Evolutionary conservation across 2,113 vertebrate genomes (phyloP), one percentile per base, ranked within the genome.

Genomic region (Hemicordylus capensis): DNA sequence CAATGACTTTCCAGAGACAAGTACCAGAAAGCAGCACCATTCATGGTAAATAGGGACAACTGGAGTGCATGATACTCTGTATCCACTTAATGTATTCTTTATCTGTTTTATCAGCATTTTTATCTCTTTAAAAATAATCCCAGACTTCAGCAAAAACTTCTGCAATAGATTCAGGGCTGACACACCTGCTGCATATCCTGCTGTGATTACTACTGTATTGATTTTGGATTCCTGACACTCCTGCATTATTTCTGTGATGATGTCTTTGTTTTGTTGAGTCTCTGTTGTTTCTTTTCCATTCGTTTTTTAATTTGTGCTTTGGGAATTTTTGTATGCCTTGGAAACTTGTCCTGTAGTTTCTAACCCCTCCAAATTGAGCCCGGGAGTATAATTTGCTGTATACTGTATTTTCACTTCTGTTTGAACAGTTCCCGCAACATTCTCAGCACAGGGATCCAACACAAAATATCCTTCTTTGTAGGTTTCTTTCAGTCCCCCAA

Each of bases 271-370:
- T 84, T 76, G n/a, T 24, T 88, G 73, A 44, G 17, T 46, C 39
- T 37, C 48, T 81, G 37, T 75, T 63, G 77, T 39, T 34, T 31
- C n/a, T 46, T 61, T 20, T 73, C 37, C 63, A 67, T 42, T 51
- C 76, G 28, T 26, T 11, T 8, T 51, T 66, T 86, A 66, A 75
- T 75, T 66, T 80, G 76, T 86, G 37, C 31, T 24, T 24, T 77
- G 37, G 66, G 48, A 72, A 86, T 75, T 44, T 31, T 56, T 51
- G 81, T 76, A 15, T 66, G 58, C 22, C n/a, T 63, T 81, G 44
- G 51, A 88, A 86, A 74, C 61, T 64, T 61, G n/a, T 22, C 56
- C 66, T 51, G 61, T 59, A 37, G 22, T 64, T 85, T 64, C 81
- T 70, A 69, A 42, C 34, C 31, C 20, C 14, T 54, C 59, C 82